Conservation (phyloP, 1,140 invertebrate species). For the Goniozus legneri region DNA sequence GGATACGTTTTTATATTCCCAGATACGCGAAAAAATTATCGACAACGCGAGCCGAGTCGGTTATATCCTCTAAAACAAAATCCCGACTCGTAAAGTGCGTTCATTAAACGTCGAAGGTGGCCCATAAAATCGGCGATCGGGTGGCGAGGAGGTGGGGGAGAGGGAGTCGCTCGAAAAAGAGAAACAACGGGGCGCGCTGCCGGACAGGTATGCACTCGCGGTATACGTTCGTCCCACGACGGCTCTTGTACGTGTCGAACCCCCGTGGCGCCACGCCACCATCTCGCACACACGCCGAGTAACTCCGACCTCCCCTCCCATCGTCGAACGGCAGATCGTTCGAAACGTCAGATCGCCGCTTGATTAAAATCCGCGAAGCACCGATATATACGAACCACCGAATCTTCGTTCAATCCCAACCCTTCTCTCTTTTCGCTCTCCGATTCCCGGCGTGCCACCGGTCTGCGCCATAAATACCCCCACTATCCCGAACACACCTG, state of each 20-base stretch:
- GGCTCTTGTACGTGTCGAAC: constrained; percentile 50
- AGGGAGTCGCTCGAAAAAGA: not conserved
- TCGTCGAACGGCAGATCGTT: constrained; percentile 23
- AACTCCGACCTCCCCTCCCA: not conserved
- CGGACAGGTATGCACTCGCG: constrained; percentile 11
- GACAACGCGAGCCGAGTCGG: constrained; percentile 33
- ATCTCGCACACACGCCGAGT: constrained; percentile 41
- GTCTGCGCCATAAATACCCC: constrained; percentile 16
- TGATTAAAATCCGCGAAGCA: constrained; percentile 54
- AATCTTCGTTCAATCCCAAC: constrained; percentile 34
- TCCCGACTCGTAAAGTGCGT: constrained; percentile 51
- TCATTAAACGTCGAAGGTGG: constrained; percentile 54
- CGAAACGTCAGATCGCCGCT: constrained; percentile 46
- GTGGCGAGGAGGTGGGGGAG: not conserved
- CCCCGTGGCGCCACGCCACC: constrained; percentile 51
- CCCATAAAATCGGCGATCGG: constrained; percentile 51
- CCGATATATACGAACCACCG: constrained; percentile 47
- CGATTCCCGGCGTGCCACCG: not conserved
- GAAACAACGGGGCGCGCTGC: not conserved
- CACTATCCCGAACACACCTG: too few species aligned
- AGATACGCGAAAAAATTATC: constrained; percentile 45
- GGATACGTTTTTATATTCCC: constrained; percentile 24
- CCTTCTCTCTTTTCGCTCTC: constrained; percentile 15
- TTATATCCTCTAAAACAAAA: constrained; percentile 49
- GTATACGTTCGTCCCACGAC: constrained; percentile 20